Evolutionary conservation across 2,797 vertebrate species (phyloP).

Genomic region (Diplodus sargus): DNA sequence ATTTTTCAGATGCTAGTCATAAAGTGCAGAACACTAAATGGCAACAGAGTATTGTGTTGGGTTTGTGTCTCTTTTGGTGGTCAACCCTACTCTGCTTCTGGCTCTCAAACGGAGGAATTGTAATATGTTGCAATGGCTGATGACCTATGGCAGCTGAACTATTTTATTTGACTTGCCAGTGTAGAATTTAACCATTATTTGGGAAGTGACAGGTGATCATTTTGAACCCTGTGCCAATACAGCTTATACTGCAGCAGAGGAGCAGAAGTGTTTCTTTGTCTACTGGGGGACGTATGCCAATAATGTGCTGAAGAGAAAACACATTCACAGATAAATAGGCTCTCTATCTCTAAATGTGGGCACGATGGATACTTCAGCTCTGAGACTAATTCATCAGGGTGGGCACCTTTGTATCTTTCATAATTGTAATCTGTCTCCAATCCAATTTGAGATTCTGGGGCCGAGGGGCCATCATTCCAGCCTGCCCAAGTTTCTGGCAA

Average conservation of each 20-base stretch:
- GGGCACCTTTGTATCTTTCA: conserved; percentile 8
- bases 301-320: background rate
- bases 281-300: background rate
- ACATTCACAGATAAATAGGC: background rate
- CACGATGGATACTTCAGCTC: background rate
- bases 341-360: conserved; percentile 1
- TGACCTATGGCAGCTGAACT: no score
- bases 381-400: conserved; percentile 7
- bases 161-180: no score
- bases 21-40: no score
- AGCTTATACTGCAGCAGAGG: background rate
- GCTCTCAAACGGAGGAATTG: no score
- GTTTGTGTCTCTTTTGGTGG: no score
- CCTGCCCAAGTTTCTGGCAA: background rate
- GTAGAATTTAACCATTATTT: no score
- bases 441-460: conserved; percentile 18
- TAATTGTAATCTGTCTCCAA: conserved; percentile 9
- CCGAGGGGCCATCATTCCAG: background rate
- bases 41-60: no score
- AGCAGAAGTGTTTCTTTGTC: background rate
- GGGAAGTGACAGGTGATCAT: no score
- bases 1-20: no score
- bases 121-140: no score
- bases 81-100: no score
- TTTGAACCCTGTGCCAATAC: no score